Base-by-base conservation (phyloP, 2,113 vertebrate species). In the Triplophysa dalaica region DNA sequence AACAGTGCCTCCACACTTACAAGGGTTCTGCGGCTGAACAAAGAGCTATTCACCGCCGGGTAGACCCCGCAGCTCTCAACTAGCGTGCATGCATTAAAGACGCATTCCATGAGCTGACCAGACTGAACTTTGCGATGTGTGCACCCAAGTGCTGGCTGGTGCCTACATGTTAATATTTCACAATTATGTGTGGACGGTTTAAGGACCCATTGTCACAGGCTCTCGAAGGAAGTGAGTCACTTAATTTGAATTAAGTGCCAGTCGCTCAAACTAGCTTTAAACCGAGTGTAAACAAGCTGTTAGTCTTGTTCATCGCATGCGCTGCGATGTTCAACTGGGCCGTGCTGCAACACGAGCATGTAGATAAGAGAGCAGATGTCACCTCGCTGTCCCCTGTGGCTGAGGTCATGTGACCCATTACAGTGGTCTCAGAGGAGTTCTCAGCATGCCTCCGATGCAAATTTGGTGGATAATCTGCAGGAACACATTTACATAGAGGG, bases 31-130 rank as follows among this genome's bases (percentile, higher is more conserved):
- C 54, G 11, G 68, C 69, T 38, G 68, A 86, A 87, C 86, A 87
- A 87, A 83, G 81, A 73, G 74, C 75, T 64, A 80, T 82, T 87
- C 81, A 87, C 76, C 38, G 3, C 52, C n/a, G 24, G 64, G 60
- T 21, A 48, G 11, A 12, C 64, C 63, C 72, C 45, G 17, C n/a
- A 54, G 77, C 66, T 72, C 83, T 84, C 64, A 58, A 79, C 62
- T 38, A 58, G 56, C 64, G 54, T 14, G 67, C 58, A 7, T 63
- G 22, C 61, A 68, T 64, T 77, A 33, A 66, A 81, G 61, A 70
- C 29, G 19, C 7, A 58, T 68, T 80, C 75, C 68, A 33, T 48
- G 70, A 22, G 14, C 67, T 61, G 52, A 70, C 43, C 26, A 52
- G 79, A n/a, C 63, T 75, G 63, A 79, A 19, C 41, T 16, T 48